Base-by-base conservation (phyloP, 2,113 vertebrate species). In the Xenopus tropicalis region DNA sequence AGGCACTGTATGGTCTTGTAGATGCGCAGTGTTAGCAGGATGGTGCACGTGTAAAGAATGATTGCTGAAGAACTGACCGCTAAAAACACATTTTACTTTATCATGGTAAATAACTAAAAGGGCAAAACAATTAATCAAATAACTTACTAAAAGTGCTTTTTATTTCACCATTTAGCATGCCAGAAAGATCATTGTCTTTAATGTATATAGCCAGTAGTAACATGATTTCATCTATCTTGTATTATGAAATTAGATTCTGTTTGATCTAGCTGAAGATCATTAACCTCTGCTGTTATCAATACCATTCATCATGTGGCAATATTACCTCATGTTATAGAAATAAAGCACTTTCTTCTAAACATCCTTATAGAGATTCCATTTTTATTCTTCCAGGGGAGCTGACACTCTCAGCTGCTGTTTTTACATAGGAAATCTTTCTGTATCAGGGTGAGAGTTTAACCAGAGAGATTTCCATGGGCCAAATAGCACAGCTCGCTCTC, bases 141-240 rank as follows among this genome's bases (percentile, higher is more conserved):
- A 91, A 97, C 93, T 94, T 95, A 93, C 92, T 91, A 93, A 93
- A 97, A 98, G 95, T 96, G 95, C 92, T 92, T 95, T 87, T 97
- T 93, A 94, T 94, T 96, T 94, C 92, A 91, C 95, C 92, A 92
- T 95, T 93, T 91, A 89, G 88, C 83, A 93, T 88, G 93, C 94
- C 93, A 93, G 89, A 82, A 79, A 86, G 87, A 87, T 88, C 84
- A 90, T 91, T 93, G 92, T 86, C 92, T 93, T 93, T 95, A 93
- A 97, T 95, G 94, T 92, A 95, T 93, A 93, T 91, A 89, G 87
- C 87, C 85, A 85, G 89, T 91, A 93, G 89, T 90, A 92, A 88
- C 90, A 88, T 80, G 84, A 82, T 84, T 89, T 91, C 90, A 95
- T 96, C 89, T 88, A 95, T 97, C 94, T 95, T 88, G 82, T 88